Evolutionary conservation across 2,797 vertebrate species (phyloP).

Genomic region (Lemur catta): DNA sequence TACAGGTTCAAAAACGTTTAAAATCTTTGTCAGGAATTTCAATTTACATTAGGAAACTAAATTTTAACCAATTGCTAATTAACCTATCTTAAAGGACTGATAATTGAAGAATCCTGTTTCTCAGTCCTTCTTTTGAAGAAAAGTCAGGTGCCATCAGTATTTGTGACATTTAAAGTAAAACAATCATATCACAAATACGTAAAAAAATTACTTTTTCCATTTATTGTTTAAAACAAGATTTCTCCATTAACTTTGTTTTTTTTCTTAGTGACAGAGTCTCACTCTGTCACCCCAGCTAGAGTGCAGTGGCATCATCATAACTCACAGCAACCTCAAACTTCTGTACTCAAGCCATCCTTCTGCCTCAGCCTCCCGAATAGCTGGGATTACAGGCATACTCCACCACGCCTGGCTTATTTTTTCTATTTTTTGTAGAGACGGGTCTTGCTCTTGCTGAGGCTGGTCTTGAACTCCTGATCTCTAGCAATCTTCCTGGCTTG

Average conservation of each 20-base stretch:
- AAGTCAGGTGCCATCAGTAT: neutral
- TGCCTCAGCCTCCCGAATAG: neutral
- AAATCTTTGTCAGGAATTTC: constrained; percentile 15
- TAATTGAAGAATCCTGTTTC: neutral
- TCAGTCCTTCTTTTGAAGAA: neutral
- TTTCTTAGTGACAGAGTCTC: neutral
- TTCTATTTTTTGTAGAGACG: neutral
- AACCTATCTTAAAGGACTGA: neutral
- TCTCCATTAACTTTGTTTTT: neutral
- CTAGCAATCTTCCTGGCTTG: neutral
- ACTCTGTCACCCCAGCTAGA: neutral
- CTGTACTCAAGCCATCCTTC: neutral
- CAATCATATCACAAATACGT: neutral
- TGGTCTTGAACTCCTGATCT: neutral
- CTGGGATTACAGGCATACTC: neutral
- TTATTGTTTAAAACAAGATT: constrained; percentile 2
- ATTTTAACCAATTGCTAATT: neutral
- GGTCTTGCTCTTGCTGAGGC: neutral
- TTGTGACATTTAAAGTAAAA: constrained; percentile 21
- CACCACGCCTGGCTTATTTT: neutral
- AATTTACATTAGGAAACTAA: neutral
- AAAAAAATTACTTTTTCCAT: neutral
- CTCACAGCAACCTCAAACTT: neutral
- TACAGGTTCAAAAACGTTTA: constrained; percentile 23
- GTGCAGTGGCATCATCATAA: neutral